Percentiles rank a stretch among this genome's conserved stretches.
These are phyloP conservation scores for Malurus melanocephalus DNA, from an alignment of 2,113 vertebrate genomes.

Conservation along the genomic window DNA sequence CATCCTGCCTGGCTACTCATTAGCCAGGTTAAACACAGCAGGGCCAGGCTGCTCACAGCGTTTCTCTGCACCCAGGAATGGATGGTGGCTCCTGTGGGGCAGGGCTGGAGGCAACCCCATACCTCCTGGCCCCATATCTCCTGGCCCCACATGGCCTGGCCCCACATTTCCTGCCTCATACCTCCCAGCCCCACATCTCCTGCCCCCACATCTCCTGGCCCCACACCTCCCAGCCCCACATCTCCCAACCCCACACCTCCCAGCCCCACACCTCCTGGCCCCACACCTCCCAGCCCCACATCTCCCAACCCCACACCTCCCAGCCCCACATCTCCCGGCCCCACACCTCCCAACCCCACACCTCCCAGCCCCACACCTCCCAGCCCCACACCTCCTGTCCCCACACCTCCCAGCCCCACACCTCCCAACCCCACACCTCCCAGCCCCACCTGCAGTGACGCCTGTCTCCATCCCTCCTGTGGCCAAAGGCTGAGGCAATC, in stretches of 20 bases:
- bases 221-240: no score
- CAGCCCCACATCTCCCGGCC: not conserved
- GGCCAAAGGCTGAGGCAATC: not conserved
- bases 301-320: not conserved
- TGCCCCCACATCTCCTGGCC: no score
- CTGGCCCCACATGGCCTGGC: not conserved
- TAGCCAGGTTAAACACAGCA: conserved; percentile 7
- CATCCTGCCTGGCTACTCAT: conserved; percentile 36
- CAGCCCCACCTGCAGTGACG: not conserved
- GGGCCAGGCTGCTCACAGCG: not conserved
- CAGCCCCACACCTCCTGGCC: not conserved
- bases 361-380: not conserved
- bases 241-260: no score
- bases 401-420: not conserved
- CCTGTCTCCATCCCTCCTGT: not conserved
- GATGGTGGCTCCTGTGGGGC: not conserved
- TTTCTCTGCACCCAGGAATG: not conserved
- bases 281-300: not conserved
- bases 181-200: no score
- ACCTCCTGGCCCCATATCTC: not conserved
- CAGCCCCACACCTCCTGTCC: not conserved
- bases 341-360: not conserved
- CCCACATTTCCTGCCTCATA: no score
- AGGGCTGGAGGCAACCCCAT: not conserved
- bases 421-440: not conserved